Percentiles rank a stretch among this genome's conserved stretches.
Conservation (phyloP, 2,113 vertebrate species). For the Tympanuchus pallidicinctus region DNA sequence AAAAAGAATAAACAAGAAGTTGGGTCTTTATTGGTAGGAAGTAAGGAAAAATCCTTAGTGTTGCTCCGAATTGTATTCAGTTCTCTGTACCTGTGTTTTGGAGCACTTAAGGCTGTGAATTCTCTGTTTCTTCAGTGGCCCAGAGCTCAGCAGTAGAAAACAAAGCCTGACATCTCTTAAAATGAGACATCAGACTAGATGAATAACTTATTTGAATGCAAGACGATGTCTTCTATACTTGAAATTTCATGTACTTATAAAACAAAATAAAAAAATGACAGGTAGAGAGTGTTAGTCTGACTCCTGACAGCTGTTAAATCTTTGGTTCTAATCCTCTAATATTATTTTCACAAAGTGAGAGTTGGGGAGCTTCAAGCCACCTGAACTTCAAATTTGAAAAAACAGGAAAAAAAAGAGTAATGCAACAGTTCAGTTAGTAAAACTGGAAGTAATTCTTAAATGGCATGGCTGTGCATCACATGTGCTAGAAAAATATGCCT, state of each 20-base stretch:
- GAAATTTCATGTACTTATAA: background rate
- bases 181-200: background rate
- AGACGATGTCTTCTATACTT: background rate
- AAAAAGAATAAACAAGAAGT: background rate
- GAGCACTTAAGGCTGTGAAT: background rate
- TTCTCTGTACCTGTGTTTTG: background rate
- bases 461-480: background rate
- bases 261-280: background rate
- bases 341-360: background rate
- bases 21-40: background rate
- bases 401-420: background rate
- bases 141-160: background rate
- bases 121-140: background rate
- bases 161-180: background rate
- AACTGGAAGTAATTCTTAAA: background rate
- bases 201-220: background rate
- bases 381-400: background rate
- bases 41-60: background rate
- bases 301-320: background rate
- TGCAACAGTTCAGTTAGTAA: background rate
- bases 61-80: background rate
- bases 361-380: background rate
- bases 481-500: background rate
- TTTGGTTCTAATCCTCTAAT: background rate
- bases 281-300: background rate